phyloP scores from a whole-genome alignment of 2,113 vertebrate species.

The Aspidoscelis tigris region DNA sequence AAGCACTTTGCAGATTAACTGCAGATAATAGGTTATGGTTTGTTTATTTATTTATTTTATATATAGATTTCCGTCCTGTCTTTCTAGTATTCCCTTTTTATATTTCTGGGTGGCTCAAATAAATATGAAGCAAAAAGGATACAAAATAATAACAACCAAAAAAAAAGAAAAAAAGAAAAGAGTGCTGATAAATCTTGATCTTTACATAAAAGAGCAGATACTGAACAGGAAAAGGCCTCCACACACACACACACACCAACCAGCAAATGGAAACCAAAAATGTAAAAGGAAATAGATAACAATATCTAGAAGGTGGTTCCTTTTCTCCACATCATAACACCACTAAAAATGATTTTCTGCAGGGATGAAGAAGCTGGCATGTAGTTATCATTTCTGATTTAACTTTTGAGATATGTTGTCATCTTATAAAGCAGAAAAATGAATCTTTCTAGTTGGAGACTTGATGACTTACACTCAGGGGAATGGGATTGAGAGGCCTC shows the following conservation, averaged over 20 bases:
- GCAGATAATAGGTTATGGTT: no score
- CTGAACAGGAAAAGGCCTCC: not conserved
- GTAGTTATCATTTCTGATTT: not conserved
- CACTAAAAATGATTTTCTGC: rapidly evolving
- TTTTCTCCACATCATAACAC: not conserved
- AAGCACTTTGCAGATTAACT: not conserved
- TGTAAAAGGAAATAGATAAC: not conserved
- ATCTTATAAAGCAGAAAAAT: slow-evolving; percentile 10
- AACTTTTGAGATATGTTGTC: not conserved
- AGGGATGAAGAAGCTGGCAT: rapidly evolving
- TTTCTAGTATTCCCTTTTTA: no score
- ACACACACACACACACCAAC: not conserved
- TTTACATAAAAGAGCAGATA: not conserved
- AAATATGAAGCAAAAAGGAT: not conserved
- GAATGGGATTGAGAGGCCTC: not conserved
- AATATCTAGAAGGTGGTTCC: not conserved
- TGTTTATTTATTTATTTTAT: no score
- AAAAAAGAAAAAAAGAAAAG: not conserved
- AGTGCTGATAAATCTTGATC: not conserved
- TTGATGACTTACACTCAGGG: not conserved
- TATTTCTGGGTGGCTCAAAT: not conserved
- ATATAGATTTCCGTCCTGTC: no score
- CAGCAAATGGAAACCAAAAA: not conserved
- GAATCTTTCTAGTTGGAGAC: slow-evolving; percentile 1
- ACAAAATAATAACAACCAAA: not conserved